These are phyloP conservation scores for Acrocephalus scirpaceus DNA, from an alignment of 2,797 vertebrate genomes.

Conservation along the genomic window DNA sequence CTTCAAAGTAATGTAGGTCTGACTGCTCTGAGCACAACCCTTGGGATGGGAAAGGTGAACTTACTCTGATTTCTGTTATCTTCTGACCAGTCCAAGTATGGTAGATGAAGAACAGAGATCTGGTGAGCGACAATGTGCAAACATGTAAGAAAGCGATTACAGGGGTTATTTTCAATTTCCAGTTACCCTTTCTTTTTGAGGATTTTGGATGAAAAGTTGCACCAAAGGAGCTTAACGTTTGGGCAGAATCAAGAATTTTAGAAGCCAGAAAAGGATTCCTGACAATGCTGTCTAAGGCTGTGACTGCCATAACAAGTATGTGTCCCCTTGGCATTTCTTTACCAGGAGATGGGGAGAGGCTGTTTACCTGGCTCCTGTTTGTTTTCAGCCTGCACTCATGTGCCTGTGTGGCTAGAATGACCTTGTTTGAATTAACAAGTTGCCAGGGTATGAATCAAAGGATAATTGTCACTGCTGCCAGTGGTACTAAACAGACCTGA, in stretches of 20 bases:
- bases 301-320: neutral
- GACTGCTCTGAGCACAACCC: neutral
- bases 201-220: neutral
- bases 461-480: slow-evolving; percentile 43
- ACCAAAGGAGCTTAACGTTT: neutral
- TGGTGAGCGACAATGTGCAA: neutral
- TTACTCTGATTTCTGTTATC: neutral
- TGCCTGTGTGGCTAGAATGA: slow-evolving; percentile 19
- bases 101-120: neutral
- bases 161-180: neutral
- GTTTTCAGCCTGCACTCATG: slow-evolving; percentile 29
- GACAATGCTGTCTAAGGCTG: neutral
- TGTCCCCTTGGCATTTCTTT: neutral
- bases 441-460: slow-evolving; percentile 21
- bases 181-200: neutral
- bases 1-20: neutral
- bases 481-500: slow-evolving; percentile 53
- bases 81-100: neutral
- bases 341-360: neutral
- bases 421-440: slow-evolving; percentile 54
- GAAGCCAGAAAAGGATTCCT: neutral
- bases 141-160: neutral
- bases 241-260: neutral
- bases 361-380: slow-evolving; percentile 35
- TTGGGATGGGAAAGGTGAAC: neutral